Percentiles rank a stretch among this genome's conserved stretches.
Evolutionary conservation across 1,140 invertebrate species (phyloP).

Genomic region (Neodiprion fabricii): DNA sequence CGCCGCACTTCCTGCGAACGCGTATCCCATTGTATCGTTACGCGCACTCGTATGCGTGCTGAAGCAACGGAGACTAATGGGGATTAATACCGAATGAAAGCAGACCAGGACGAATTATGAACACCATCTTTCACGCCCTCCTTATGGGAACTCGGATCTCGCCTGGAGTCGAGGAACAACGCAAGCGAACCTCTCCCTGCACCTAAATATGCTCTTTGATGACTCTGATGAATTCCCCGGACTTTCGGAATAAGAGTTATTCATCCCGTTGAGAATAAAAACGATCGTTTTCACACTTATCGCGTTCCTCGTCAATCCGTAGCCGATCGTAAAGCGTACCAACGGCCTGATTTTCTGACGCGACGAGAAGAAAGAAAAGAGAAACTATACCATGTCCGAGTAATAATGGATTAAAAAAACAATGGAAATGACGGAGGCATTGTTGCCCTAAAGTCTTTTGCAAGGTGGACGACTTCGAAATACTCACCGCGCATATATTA

Average conservation of each 20-base stretch:
- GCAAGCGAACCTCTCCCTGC: too few species aligned
- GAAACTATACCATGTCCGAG: background rate
- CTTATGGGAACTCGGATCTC: slow-evolving; percentile 9
- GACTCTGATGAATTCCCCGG: too few species aligned
- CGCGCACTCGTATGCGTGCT: background rate
- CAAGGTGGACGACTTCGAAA: slow-evolving; percentile 48
- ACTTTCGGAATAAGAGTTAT: too few species aligned
- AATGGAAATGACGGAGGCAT: background rate
- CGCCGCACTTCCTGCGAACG: background rate
- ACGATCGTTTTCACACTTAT: too few species aligned
- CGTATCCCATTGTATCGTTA: background rate
- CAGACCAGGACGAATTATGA: slow-evolving; percentile 28
- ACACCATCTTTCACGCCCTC: slow-evolving; percentile 20
- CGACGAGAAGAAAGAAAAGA: background rate
- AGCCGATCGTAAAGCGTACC: too few species aligned
- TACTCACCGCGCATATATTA: slow-evolving; percentile 51
- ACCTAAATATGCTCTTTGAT: too few species aligned
- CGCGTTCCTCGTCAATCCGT: too few species aligned
- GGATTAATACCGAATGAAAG: slow-evolving; percentile 28
- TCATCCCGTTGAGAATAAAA: too few species aligned
- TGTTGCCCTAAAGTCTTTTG: slow-evolving; percentile 34
- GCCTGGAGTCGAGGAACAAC: background rate
- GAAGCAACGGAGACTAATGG: slow-evolving; percentile 22
- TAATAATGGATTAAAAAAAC: background rate
- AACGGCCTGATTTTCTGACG: background rate